phyloP scores from a whole-genome alignment of 1,140 invertebrate genomes.

The Meteorus sp. region DNA sequence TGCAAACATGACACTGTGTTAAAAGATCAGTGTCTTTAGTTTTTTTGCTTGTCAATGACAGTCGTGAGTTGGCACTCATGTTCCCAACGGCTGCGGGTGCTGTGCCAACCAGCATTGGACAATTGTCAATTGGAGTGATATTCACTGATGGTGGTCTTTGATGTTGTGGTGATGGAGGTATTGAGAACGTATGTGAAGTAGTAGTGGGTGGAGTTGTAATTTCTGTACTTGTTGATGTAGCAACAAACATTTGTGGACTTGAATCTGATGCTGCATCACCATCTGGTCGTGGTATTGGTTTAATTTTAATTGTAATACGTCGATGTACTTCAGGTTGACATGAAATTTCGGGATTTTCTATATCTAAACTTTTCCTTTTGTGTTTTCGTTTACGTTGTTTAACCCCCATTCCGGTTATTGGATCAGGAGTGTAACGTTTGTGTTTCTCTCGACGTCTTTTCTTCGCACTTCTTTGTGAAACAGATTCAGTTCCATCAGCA shows the following conservation, averaged over 20 bases:
- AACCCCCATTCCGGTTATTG: conserved; percentile 53
- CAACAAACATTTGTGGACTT: conserved; percentile 72
- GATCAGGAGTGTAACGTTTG: conserved; percentile 56
- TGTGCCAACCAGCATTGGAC: background rate
- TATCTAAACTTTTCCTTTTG: conserved; percentile 71
- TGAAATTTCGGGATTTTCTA: conserved; percentile 63
- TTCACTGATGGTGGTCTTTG: conserved; percentile 16
- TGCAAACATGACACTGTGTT: conserved; percentile 70
- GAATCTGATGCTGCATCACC: conserved; percentile 64
- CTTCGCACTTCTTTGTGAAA: conserved; percentile 51
- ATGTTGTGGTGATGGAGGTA: conserved; percentile 39
- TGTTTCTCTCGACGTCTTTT: conserved; percentile 56
- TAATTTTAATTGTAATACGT: conserved; percentile 81
- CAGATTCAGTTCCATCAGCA: conserved; percentile 47
- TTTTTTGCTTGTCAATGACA: conserved; percentile 39
- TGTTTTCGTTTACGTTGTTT: conserved; percentile 57
- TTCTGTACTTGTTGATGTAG: conserved; percentile 71
- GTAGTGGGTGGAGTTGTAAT: conserved; percentile 59
- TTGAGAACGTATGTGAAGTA: conserved; percentile 49
- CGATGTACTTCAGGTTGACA: conserved; percentile 62
- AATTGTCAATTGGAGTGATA: background rate
- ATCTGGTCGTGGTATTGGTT: conserved; percentile 77
- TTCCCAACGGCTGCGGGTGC: conserved; percentile 23
- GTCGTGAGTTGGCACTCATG: conserved; percentile 12
- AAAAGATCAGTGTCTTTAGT: conserved; percentile 54